phyloP scores from a whole-genome alignment of 2,888 invertebrate species.

The Ophion obscuratus region DNA sequence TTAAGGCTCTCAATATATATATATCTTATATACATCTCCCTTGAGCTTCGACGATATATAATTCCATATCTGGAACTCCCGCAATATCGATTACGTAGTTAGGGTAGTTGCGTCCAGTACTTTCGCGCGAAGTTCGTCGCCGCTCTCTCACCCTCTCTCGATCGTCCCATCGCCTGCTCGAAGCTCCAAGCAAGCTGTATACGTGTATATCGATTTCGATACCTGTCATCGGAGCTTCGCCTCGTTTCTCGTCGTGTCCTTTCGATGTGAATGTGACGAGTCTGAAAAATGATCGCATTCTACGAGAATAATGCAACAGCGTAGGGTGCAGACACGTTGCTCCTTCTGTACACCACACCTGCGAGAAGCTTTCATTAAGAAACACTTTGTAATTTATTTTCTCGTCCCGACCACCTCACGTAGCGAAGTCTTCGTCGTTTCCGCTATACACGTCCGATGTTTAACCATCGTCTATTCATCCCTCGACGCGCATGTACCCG shows the following conservation, averaged over 20 bases:
- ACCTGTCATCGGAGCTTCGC: background rate
- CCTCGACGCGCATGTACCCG: conserved; percentile 38
- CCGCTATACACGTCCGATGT: conserved; percentile 53
- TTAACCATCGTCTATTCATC: conserved; percentile 45
- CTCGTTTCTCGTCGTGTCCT: conserved; percentile 36
- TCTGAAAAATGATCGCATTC: conserved; percentile 75
- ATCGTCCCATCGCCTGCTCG: too few species aligned
- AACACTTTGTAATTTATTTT: conserved; percentile 79
- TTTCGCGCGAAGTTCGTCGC: background rate
- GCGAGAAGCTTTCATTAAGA: conserved; percentile 78
- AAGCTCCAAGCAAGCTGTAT: background rate
- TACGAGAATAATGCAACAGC: conserved; percentile 14
- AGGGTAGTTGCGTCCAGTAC: background rate
- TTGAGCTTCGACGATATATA: conserved; percentile 13
- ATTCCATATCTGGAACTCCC: conserved; percentile 23
- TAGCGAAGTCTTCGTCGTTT: conserved; percentile 46
- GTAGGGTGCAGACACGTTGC: conserved; percentile 1
- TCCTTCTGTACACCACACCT: conserved; percentile 52
- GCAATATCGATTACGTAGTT: conserved; percentile 18
- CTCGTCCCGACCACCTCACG: conserved; percentile 63
- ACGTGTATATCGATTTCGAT: background rate
- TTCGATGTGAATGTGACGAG: conserved; percentile 76
- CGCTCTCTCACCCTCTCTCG: background rate
- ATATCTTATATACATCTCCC: background rate
- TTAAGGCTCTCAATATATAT: too few species aligned